Evolutionary conservation across 2,888 invertebrate species (phyloP).

Genomic region (Cylloceria caligata): DNA sequence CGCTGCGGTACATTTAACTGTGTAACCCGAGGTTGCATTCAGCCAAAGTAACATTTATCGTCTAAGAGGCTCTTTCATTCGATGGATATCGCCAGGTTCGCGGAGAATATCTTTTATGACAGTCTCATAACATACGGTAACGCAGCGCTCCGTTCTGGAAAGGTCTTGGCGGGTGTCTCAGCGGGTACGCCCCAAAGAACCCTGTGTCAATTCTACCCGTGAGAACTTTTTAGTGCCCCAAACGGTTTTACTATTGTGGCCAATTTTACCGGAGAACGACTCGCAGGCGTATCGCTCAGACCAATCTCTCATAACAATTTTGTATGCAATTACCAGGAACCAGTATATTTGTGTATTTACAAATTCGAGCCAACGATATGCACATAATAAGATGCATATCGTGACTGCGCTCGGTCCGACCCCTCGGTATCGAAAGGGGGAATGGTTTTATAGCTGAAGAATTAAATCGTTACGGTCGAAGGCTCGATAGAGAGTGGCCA

Average conservation of each 20-base stretch:
- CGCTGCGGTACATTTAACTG: constrained; percentile 4
- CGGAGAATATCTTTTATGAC: constrained; percentile 59
- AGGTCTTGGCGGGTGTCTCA: neutral
- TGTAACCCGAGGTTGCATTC: constrained; percentile 8
- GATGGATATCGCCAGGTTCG: constrained; percentile 17
- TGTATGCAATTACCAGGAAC: neutral
- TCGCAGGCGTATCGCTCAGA: neutral
- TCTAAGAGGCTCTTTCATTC: constrained; percentile 34
- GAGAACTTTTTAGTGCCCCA: constrained; percentile 21
- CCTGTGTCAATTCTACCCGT: constrained; percentile 23
- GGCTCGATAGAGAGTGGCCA: constrained; percentile 20
- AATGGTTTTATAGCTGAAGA: constrained; percentile 16
- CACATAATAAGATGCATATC: too few species aligned
- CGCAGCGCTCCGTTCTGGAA: neutral
- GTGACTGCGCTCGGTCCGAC: too few species aligned
- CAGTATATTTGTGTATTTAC: too few species aligned
- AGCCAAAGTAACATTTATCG: constrained; percentile 45
- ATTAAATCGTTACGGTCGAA: constrained; percentile 47
- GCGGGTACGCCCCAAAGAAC: too few species aligned
- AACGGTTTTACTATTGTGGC: neutral
- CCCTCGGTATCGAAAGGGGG: too few species aligned
- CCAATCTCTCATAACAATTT: neutral
- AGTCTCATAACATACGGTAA: constrained; percentile 40
- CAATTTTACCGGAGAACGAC: neutral
- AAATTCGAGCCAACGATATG: too few species aligned